Percentiles rank a stretch among this genome's conserved stretches.
phyloP scores from a whole-genome alignment of 2,888 invertebrate species.

The Hyposoter dolosus region DNA sequence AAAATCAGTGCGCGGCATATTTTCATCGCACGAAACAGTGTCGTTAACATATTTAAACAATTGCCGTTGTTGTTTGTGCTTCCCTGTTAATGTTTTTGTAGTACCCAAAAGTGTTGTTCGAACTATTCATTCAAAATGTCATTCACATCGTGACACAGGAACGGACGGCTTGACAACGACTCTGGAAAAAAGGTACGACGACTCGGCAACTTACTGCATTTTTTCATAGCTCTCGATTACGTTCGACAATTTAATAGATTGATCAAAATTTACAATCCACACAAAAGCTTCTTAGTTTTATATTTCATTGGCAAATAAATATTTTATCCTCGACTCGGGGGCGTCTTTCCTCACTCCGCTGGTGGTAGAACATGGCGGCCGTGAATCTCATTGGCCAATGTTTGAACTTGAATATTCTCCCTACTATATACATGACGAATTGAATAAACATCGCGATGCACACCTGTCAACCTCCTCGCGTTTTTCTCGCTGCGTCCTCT shows the following conservation, averaged over 20 bases:
- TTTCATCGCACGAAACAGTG: background rate
- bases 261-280: background rate
- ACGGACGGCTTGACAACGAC: background rate
- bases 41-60: background rate
- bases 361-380: slow-evolving; percentile 13
- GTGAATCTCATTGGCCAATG: background rate
- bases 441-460: background rate
- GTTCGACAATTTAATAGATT: background rate
- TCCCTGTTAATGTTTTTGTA: background rate
- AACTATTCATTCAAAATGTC: background rate
- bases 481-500: background rate
- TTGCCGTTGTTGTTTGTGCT: background rate
- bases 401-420: slow-evolving; percentile 7
- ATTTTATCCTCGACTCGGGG: background rate
- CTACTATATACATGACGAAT: background rate
- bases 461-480: background rate
- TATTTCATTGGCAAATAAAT: background rate
- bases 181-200: background rate
- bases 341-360: slow-evolving; percentile 7
- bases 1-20: background rate
- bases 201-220: background rate
- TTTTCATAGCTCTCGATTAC: background rate
- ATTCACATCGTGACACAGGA: background rate
- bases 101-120: background rate
- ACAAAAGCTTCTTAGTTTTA: background rate